Evolutionary conservation across 2,113 vertebrate genomes (phyloP).

Genomic region (Proteles cristata): DNA sequence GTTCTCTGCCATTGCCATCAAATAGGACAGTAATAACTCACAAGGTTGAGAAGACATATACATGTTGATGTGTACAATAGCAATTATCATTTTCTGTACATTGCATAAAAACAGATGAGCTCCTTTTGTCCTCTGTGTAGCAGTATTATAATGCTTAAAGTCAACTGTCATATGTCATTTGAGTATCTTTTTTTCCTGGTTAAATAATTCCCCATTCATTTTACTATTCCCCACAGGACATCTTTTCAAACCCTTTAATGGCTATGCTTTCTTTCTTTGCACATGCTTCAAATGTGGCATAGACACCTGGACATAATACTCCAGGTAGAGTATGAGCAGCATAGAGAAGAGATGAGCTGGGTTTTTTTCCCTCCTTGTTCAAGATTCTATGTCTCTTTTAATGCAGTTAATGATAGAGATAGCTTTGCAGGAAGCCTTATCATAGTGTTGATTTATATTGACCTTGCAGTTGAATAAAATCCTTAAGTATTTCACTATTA

Average conservation of each 20-base stretch:
- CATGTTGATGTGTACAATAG: not conserved
- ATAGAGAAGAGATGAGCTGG: not conserved
- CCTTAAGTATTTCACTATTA: not conserved
- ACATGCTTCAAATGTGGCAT: not conserved
- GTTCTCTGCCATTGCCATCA: not conserved
- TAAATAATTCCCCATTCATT: not conserved
- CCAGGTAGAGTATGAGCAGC: not conserved
- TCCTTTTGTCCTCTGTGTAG: not conserved
- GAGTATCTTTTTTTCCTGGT: not conserved
- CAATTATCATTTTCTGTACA: not conserved
- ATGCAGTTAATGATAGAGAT: not conserved
- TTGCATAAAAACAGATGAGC: not conserved
- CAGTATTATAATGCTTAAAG: not conserved
- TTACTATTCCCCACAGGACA: not conserved
- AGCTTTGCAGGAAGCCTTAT: not conserved
- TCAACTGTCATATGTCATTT: not conserved
- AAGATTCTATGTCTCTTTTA: not conserved
- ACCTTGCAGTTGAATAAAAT: slow-evolving; percentile 27
- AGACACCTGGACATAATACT: not conserved
- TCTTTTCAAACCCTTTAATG: not conserved
- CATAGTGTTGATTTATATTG: not conserved
- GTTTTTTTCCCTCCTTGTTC: not conserved
- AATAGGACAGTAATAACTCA: not conserved
- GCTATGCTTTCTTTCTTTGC: not conserved
- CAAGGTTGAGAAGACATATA: not conserved